Percentiles rank a stretch among this genome's conserved stretches.
phyloP scores from a whole-genome alignment of 92 coral and sea anemone species.

The Actinernus sp. region DNA sequence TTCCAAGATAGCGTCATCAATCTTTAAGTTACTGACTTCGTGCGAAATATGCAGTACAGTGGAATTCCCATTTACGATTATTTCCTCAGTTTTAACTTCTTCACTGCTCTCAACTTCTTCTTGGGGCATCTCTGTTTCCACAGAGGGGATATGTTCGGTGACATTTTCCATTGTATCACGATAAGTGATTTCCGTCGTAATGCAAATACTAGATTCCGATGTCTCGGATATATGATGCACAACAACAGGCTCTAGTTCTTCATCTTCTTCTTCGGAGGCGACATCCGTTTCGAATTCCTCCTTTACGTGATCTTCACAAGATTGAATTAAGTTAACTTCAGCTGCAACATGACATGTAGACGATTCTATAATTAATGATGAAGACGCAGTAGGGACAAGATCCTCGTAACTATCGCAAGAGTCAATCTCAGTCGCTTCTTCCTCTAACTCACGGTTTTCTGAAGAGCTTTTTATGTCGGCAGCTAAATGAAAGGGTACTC shows the following conservation, averaged over 20 bases:
- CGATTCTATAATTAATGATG: slow-evolving; percentile 9
- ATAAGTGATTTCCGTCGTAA: slow-evolving; percentile 27
- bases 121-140: slow-evolving; percentile 11
- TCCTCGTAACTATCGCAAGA: slow-evolving; percentile 40
- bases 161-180: slow-evolving; percentile 22
- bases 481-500: slow-evolving; percentile 16
- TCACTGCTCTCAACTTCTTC: slow-evolving; percentile 1
- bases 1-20: too few species aligned
- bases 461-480: slow-evolving; percentile 10
- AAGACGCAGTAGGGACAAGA: slow-evolving; percentile 11
- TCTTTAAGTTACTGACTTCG: background rate
- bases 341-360: slow-evolving; percentile 26
- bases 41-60: slow-evolving; percentile 1
- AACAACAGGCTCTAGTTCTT: slow-evolving; percentile 13
- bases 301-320: slow-evolving; percentile 36
- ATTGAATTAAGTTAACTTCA: slow-evolving; percentile 14
- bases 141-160: slow-evolving; percentile 14
- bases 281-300: slow-evolving; percentile 17
- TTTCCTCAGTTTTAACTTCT: background rate
- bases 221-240: slow-evolving; percentile 16
- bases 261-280: slow-evolving; percentile 22
- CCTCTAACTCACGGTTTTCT: slow-evolving; percentile 22
- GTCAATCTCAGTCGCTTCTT: slow-evolving; percentile 7
- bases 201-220: slow-evolving; percentile 22
- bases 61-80: background rate